Base-by-base conservation (phyloP, 2,113 vertebrate species). In the Megalops atlanticus region DNA sequence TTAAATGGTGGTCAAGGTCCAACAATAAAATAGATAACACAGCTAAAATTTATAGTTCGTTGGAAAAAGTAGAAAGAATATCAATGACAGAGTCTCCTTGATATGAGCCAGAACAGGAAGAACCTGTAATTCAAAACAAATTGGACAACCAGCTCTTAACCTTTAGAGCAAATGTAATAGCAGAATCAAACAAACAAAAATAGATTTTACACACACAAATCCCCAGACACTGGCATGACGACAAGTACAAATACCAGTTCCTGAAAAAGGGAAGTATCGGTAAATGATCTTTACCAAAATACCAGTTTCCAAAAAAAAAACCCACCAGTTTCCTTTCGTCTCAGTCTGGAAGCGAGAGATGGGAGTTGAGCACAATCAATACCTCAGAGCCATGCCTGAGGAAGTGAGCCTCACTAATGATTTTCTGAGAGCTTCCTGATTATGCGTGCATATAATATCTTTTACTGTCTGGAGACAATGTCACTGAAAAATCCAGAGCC, bases 401-500 rank as follows among this genome's bases (percentile, higher is more conserved):
- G 74, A 47, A 69, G 31, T 16, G 21, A 35, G 31, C 80, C 38
- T 1, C 74, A 70, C 49, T 76, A 81, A 81, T 76, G 54, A 76
- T 76, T 81, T 45, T 41, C 74, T 76, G 40, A 76, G 54, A 69
- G 73, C 74, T 81, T 76, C 54, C 71, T 49, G 15, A 39, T 41
- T 64, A 43, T 45, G 43, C 24, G 40, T 49, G 24, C 45, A 81
- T 75, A 36, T 72, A 74, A 73, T 40, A 36, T 0, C 38, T 40
- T 43, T 31, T 21, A 43, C 41, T 74, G n/a, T 75, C 52, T 35
- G 39, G 38, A 75, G 16, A 68, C 72, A 81, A 43, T 68, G 27
- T 12, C 49, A 54, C 21, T 36, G 45, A 35, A 16, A 8, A 6
- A 18, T 10, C 41, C 38, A 39, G 24, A 74, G 16, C 15, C n/a